Base-by-base conservation (phyloP, 2,113 vertebrate genomes). In the Syngnathus floridae region DNA sequence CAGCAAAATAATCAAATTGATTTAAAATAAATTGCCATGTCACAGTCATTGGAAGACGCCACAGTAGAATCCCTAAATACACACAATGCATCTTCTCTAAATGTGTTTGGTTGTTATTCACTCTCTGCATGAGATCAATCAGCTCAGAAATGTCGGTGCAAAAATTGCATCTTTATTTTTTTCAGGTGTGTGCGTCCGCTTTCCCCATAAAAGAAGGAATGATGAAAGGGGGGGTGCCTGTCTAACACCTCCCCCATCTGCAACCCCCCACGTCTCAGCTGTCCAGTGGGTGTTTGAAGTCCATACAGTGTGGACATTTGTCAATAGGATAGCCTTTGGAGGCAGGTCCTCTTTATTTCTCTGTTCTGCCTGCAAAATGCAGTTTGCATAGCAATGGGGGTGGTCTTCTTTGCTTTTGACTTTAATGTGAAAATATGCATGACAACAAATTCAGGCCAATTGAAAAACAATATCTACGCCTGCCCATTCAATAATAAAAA, bases 311-410 rank as follows among this genome's bases (percentile, higher is more conserved):
- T 57, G 57, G 56, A 58, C 64, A 70, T 72, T 62, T 67, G 70
- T 82, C 81, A 82, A 82, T 86, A 71, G 40, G 61, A 55, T 17
- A 21, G 59, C 62, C 80, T 77, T 77, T 67, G 31, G 82, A 63
- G 86, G 61, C 56, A 72, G 36, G 66, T 76, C 61, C 74, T 77
- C 78, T 75, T 83, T 79, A 74, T 64, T 71, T 71, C 62, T 71
- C 31, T 66, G 64, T 61, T 45, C 71, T 65, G 74, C 51, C 67
- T 51, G 62, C 75, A 66, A 63, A 7, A 61, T 31, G 52, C 0
- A 12, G 66, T 65, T 73, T 67, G 65, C 66, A 35, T 38, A 55
- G 64, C 46, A 43, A 45, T 45, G 66, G 66, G 62, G 49, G 21
- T 10, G 60, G 55, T 12, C 62, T 22, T 64, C 31, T 49, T 43